Percentiles rank a stretch among this genome's conserved stretches.
phyloP scores from a whole-genome alignment of 2,797 vertebrate genomes.

The Sebastes aleutianus region DNA sequence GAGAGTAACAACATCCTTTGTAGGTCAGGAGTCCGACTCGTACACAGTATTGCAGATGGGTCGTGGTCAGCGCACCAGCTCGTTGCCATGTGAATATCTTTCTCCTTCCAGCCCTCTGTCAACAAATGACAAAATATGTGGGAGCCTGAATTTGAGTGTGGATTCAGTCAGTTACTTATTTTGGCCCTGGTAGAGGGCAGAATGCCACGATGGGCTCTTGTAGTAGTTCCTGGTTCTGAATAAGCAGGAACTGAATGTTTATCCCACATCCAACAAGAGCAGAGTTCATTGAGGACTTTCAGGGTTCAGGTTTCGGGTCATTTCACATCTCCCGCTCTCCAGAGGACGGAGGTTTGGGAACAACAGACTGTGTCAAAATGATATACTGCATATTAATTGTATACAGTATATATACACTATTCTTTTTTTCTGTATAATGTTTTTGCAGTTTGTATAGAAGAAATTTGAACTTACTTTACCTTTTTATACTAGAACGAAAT shows the following conservation, averaged over 20 bases:
- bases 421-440: not conserved
- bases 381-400: not conserved
- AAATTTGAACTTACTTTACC: not conserved
- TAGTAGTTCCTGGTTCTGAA: constrained; percentile 50
- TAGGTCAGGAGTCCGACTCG: constrained; percentile 4
- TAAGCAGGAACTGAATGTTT: constrained; percentile 48
- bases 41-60: not conserved
- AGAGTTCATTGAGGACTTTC: constrained; percentile 52
- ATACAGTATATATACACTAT: not conserved
- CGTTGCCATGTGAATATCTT: not conserved
- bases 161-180: constrained; percentile 59
- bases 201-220: constrained; percentile 35
- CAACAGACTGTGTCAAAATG: not conserved
- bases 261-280: constrained; percentile 32
- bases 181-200: constrained; percentile 49
- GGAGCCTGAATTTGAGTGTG: constrained; percentile 43
- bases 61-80: not conserved
- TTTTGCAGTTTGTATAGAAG: not conserved
- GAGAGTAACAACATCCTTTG: not conserved
- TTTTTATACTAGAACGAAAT: not conserved
- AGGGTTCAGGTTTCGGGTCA: constrained; percentile 34
- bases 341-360: not conserved
- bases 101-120: constrained; percentile 56
- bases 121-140: constrained; percentile 59
- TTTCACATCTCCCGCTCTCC: constrained; percentile 11